Evolutionary conservation across 2,888 invertebrate genomes (phyloP), one percentile per base, ranked within the genome.

Genomic region (Thecocarcelia acutangulata): DNA sequence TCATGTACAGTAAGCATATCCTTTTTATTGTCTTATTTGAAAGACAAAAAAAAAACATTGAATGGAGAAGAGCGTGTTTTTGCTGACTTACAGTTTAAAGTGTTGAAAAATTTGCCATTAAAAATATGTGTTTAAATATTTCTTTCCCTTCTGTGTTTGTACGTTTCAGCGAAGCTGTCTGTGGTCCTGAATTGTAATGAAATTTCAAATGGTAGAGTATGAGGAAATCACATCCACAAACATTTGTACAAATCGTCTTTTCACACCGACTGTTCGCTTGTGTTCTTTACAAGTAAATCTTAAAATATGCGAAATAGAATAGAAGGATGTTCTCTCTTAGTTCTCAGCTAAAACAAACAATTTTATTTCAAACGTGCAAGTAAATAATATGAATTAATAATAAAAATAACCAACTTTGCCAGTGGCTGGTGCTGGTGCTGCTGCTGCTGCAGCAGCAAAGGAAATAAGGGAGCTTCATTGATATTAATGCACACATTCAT

Each of bases 21-120:
- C 15, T 54, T 42, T 5, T 42, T 17, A 15, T 44, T 44, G 13
- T 8, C 40, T 19, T 54, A 9, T 33, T 33, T 21, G 15, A 15
- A 11, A n/a, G n/a, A n/a, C n/a, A n/a, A n/a, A n/a, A n/a, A 11
- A 4, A 9, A 33, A 63, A 33, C 24, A 24, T 2, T 24, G 24
- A 24, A 24, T 24, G 37, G 8, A 9, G 48, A 9, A 33, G 15
- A 19, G 15, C 11, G 13, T 46, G n/a, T 28, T 44, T 33, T 12
- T 37, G 48, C 15, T 12, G 9, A 28, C 6, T 21, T 33, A 40
- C 52, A 28, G 17, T 48, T 54, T 52, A 17, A 17, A 50, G 77
- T 69, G 52, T 63, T 69, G 24, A 52, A 54, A 61, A 11, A 46
- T 48, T 66, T 75, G 68, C 61, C 61, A 61, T 69, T 44, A 12